A percentile compares a stretch with the other conserved stretches of the same genome.
phyloP scores from a whole-genome alignment of 2,113 vertebrate genomes.

The Miniopterus natalensis region DNA sequence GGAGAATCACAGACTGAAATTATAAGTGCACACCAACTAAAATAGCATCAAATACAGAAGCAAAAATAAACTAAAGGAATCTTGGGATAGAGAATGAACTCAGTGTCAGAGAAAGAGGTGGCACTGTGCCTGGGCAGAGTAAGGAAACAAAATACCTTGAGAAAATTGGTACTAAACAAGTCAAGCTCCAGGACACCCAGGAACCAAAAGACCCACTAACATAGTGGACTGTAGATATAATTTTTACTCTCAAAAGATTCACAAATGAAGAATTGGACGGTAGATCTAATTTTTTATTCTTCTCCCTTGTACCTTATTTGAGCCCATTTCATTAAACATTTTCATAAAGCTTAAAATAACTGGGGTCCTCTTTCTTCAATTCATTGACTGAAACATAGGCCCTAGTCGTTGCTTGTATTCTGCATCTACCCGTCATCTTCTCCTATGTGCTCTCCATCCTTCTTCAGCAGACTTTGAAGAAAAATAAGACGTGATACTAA shows the following conservation, averaged over 20 bases:
- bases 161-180: not conserved
- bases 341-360: not conserved
- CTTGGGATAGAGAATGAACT: not conserved
- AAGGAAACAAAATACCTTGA: not conserved
- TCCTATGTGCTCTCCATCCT: not conserved
- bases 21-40: not conserved
- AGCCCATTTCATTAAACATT: not conserved
- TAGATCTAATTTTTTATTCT: not conserved
- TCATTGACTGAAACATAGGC: not conserved
- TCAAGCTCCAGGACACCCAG: not conserved
- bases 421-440: not conserved
- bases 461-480: not conserved
- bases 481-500: not conserved
- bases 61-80: not conserved
- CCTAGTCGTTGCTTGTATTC: not conserved
- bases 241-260: not conserved
- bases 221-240: not conserved
- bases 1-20: not conserved
- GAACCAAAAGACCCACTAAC: not conserved
- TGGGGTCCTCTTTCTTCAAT: not conserved
- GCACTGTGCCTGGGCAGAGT: not conserved
- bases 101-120: not conserved
- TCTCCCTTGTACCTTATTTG: conserved; percentile 18
- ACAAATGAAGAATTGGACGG: not conserved
- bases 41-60: not conserved